Evolutionary conservation across 1,140 invertebrate genomes (phyloP).

Genomic region (Anagrus nilaparvatae): DNA sequence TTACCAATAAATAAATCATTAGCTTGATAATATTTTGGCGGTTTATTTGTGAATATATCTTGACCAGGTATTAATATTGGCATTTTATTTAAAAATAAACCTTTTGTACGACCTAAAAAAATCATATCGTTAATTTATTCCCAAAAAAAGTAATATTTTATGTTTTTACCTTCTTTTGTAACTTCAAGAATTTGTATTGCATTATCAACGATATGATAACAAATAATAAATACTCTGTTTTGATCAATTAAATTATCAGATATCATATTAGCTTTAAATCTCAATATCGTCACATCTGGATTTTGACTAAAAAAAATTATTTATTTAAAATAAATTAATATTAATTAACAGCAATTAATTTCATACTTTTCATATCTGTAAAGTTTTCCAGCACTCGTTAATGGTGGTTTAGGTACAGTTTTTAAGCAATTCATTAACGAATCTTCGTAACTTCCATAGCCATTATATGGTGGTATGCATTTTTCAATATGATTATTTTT

Average conservation of each 20-base stretch:
- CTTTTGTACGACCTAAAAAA: conserved; percentile 46
- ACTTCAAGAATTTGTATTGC: conserved; percentile 73
- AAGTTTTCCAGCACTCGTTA: conserved; percentile 70
- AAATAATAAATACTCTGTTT: conserved; percentile 67
- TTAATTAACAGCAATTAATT: background rate
- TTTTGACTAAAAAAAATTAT: conserved; percentile 45
- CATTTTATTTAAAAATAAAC: conserved; percentile 55
- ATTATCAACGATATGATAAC: conserved; percentile 73
- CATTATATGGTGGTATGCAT: conserved; percentile 76
- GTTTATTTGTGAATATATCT: conserved; percentile 51
- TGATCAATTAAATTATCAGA: conserved; percentile 57
- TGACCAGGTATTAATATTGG: conserved; percentile 65
- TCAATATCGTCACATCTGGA: conserved; percentile 64
- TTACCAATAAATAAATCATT: conserved; percentile 76
- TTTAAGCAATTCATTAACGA: conserved; percentile 74
- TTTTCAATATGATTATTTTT: conserved; percentile 36
- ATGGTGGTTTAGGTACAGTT: conserved; percentile 63
- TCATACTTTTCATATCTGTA: conserved; percentile 61
- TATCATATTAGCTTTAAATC: conserved; percentile 67
- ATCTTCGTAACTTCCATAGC: conserved; percentile 77
- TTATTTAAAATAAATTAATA: conserved; percentile 11
- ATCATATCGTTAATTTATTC: background rate
- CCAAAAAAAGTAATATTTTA: background rate
- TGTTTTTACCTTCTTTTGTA: conserved; percentile 59
- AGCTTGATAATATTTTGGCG: conserved; percentile 63